Base-by-base conservation (phyloP, 2,888 invertebrate genomes). In the Escarpia spicata region DNA sequence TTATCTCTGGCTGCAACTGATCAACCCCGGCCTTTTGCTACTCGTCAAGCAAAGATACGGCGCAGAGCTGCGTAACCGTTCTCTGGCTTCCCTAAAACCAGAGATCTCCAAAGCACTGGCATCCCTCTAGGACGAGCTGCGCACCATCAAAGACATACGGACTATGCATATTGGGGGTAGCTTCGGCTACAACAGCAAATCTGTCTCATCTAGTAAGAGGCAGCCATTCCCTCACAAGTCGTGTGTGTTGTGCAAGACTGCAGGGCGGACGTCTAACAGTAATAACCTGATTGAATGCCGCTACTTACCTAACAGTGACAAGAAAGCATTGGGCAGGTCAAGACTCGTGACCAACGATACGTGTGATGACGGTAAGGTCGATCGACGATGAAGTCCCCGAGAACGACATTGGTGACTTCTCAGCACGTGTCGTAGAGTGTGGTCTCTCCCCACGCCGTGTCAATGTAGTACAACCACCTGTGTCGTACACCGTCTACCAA, bases 31-130 rank as follows among this genome's bases (percentile, higher is more conserved):
- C 43, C 89, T 94, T n/a, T 94, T 93, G 0, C 43, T 52, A 26
- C 91, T 94, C 12, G 93, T 94, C 0, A 94, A 94, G 90, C 94
- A 94, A 91, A 52, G 93, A 12, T 94, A 94, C 91, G 94, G 94
- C 1, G 93, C 94, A 9, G 94, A 94, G 15, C 92, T 94, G 15
- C 89, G 94, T 15, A 93, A 94, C 0, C 90, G 93, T 31, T 94
- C 94, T 15, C 93, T 94, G 26, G 94, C 94, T 10, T 94, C 94
- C 10, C 43, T 94, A 9, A 94, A 94, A 92, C 94, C 94, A 3
- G 93, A 94, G 92, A 94, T 94, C 31, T 94, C 94, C 4, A 93
- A 92, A 31, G 94, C 94, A 12, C 93, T 94, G 15, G 90, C 60
- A 26, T 93, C 93, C 26, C 90, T 94, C 12, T 92, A 92, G 26